These are phyloP conservation scores for Diglossa cyanea DNA, from an alignment of 2,797 vertebrate species.

Conservation along the genomic window DNA sequence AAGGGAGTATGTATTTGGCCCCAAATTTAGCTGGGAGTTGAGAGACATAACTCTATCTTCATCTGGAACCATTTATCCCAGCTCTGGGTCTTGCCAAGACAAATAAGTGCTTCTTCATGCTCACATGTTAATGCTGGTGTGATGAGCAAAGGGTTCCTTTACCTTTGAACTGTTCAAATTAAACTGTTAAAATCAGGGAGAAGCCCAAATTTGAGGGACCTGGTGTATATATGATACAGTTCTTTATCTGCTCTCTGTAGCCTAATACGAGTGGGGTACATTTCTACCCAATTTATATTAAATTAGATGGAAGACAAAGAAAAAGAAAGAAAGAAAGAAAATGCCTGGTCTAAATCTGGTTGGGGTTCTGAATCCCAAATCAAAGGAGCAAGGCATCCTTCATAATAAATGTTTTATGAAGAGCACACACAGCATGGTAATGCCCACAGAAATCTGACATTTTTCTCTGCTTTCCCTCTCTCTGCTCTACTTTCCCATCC, in stretches of 20 bases:
- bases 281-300: conserved; percentile 17
- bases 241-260: background rate
- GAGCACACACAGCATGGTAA: conserved; percentile 40
- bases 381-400: conserved; percentile 41
- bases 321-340: conserved; percentile 16
- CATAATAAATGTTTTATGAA: conserved; percentile 55
- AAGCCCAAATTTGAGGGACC: background rate
- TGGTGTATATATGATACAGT: background rate
- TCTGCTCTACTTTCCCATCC: conserved; percentile 22
- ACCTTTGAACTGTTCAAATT: background rate
- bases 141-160: conserved; percentile 21
- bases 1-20: background rate
- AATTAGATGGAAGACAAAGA: conserved; percentile 7
- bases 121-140: conserved; percentile 7
- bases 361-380: conserved; percentile 35
- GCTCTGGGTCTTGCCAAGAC: conserved; percentile 1
- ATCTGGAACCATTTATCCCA: conserved; percentile 42
- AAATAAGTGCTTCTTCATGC: conserved; percentile 22
- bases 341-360: conserved; percentile 34
- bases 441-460: conserved; percentile 57
- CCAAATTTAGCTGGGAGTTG: conserved; percentile 17
- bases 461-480: conserved; percentile 13
- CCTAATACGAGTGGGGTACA: background rate
- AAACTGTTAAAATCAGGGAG: background rate
- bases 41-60: conserved; percentile 25